Base-by-base conservation (phyloP, 2,113 vertebrate species). In the Bombycilla garrulus region DNA sequence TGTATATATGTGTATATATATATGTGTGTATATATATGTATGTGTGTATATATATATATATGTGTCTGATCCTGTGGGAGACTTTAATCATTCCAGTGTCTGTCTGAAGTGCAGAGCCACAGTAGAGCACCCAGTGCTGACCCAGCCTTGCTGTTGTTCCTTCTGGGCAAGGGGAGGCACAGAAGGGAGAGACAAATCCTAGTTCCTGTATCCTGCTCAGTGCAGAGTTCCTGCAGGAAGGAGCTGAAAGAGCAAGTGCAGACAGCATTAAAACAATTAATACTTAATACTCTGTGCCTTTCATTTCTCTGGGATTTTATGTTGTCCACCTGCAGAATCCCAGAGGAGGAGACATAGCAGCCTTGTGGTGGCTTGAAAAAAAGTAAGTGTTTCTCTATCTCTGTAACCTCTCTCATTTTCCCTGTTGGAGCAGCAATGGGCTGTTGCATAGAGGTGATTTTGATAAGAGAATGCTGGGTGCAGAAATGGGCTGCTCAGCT, bases 11-110 rank as follows among this genome's bases (percentile, higher is more conserved):
- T n/a, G n/a, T n/a, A n/a, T n/a, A n/a, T n/a, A n/a, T n/a, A n/a
- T n/a, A n/a, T n/a, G n/a, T n/a, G n/a, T n/a, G n/a, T n/a, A n/a
- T n/a, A n/a, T n/a, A n/a, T n/a, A n/a, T n/a, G n/a, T n/a, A n/a
- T n/a, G n/a, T n/a, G n/a, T n/a, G n/a, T n/a, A n/a, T n/a, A 7
- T n/a, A 3, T 10, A 5, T 11, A 13, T 10, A 14, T 21, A 16
- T 26, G 4, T 62, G 36, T 77, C 9, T 54, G 23, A 60, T 76
- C 21, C 62, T 51, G 6, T 33, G 70, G 38, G 56, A 70, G 35
- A 12, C 42, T 84, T 50, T 0, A 10, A 22, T 24, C 24, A 5
- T 45, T 15, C 18, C 33, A 20, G 28, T 42, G 62, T 4, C n/a
- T 58, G 29, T 42, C 18, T 50, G 47, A 80, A 57, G 66, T 42